A percentile compares a stretch with the other conserved stretches of the same genome.
phyloP scores from a whole-genome alignment of 35 echinoderm and acorn worm species.

The Lytechinus pictus region DNA sequence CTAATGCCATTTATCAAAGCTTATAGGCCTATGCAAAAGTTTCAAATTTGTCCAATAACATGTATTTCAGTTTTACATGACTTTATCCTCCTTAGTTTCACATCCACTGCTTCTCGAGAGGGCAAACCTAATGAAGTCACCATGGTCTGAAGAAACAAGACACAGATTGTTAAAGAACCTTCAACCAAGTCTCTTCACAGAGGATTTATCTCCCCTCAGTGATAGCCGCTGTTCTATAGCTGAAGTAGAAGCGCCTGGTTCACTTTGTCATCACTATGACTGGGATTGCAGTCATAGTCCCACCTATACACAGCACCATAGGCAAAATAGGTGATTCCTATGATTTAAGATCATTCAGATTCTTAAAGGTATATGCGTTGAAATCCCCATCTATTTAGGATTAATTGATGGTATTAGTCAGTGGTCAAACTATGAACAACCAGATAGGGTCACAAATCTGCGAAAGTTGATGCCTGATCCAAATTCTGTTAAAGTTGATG shows the following conservation, averaged over 20 bases:
- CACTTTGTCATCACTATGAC: slow-evolving; percentile 41
- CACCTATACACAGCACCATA: slow-evolving; percentile 62
- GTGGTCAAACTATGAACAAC: no score
- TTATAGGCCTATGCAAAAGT: no score
- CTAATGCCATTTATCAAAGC: no score
- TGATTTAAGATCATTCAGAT: no score
- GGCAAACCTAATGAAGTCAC: background rate
- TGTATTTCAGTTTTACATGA: background rate
- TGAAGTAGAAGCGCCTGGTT: slow-evolving; percentile 46
- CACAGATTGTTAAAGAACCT: slow-evolving; percentile 11
- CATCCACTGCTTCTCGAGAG: background rate
- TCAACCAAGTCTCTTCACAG: slow-evolving; percentile 56
- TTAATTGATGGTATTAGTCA: no score
- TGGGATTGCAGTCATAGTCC: slow-evolving; percentile 72
- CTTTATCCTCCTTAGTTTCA: background rate
- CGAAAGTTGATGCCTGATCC: no score
- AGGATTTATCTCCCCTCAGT: slow-evolving; percentile 46
- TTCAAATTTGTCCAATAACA: no score
- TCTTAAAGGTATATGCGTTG: background rate
- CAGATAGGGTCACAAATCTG: no score
- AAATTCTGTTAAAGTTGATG: no score
- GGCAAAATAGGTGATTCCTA: slow-evolving; percentile 51
- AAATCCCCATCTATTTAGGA: no score
- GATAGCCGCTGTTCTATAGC: slow-evolving; percentile 61
- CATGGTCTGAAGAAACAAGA: slow-evolving; percentile 32